Percentiles rank a stretch among this genome's conserved stretches.
Conservation (phyloP, 2,797 vertebrate species). For the Gymnothorax reevesii region DNA sequence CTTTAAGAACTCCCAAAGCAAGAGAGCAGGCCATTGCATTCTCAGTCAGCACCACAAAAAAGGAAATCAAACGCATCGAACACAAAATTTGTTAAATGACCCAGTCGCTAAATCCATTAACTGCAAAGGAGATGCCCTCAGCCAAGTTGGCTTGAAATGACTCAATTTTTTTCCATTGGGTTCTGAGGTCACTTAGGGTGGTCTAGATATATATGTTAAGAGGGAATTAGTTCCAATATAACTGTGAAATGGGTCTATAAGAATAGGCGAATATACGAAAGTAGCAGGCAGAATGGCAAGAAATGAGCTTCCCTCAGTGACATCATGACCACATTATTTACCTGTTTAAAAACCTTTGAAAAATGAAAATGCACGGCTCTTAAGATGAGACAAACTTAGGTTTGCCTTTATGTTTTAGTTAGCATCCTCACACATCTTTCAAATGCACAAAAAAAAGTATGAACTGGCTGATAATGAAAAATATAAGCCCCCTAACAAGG, state of each 20-base stretch:
- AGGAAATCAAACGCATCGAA: background rate
- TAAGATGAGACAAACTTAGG: background rate
- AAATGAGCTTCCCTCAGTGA: background rate
- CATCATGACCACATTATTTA: background rate
- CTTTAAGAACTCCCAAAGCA: background rate
- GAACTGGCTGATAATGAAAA: background rate
- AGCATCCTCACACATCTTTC: background rate
- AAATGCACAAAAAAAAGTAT: background rate
- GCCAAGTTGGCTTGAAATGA: background rate
- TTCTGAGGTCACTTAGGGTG: background rate
- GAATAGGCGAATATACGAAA: background rate
- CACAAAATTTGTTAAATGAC: background rate
- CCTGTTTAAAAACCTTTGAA: background rate
- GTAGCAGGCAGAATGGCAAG: background rate
- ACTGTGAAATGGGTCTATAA: constrained; percentile 24
- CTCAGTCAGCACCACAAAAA: background rate
- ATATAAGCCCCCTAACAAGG: background rate
- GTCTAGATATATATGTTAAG: background rate
- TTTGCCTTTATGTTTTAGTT: background rate
- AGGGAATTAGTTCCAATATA: constrained; percentile 18
- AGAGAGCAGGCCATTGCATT: background rate
- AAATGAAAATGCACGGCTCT: background rate
- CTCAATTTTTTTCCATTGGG: background rate
- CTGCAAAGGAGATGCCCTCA: background rate
- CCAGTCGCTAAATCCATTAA: constrained; percentile 1